Conservation (phyloP, 2,888 invertebrate genomes). For the Ditula angustiorana region DNA sequence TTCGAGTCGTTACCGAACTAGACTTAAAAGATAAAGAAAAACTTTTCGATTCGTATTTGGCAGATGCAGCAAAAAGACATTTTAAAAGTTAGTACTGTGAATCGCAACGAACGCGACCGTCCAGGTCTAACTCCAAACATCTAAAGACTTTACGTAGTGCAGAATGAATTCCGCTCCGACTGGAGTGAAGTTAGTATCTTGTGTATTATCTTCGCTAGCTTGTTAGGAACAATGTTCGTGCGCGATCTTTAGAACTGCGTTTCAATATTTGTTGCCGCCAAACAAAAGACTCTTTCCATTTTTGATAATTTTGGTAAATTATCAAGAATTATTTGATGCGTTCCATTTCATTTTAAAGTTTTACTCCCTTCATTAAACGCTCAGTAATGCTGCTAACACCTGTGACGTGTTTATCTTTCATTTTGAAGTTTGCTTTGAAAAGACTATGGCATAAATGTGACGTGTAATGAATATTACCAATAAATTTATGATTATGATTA, state of each 20-base stretch:
- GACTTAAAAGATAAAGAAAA: slow-evolving; percentile 69
- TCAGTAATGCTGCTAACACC: no score
- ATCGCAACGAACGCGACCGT: slow-evolving; percentile 52
- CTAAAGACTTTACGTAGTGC: slow-evolving; percentile 51
- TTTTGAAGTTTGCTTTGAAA: no score
- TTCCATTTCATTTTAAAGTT: no score
- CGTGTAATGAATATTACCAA: no score
- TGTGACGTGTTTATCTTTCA: no score
- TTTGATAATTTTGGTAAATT: no score
- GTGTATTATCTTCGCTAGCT: slow-evolving; percentile 41
- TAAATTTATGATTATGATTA: no score
- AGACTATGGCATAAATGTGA: no score
- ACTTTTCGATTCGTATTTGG: slow-evolving; percentile 72
- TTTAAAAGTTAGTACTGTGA: slow-evolving; percentile 59
- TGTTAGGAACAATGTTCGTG: slow-evolving; percentile 34
- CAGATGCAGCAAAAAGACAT: slow-evolving; percentile 67
- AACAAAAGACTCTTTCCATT: neutral
- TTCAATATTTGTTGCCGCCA: slow-evolving; percentile 15
- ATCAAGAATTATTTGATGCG: no score
- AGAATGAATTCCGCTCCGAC: slow-evolving; percentile 49
- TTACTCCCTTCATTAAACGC: no score
- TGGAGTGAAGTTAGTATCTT: slow-evolving; percentile 40
- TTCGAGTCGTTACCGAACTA: slow-evolving; percentile 61
- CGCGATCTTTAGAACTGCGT: slow-evolving; percentile 26
- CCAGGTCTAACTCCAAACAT: slow-evolving; percentile 55